A percentile compares a stretch with the other conserved stretches of the same genome.
Conservation (phyloP, 2,113 vertebrate genomes). For the Stegostoma tigrinum region DNA sequence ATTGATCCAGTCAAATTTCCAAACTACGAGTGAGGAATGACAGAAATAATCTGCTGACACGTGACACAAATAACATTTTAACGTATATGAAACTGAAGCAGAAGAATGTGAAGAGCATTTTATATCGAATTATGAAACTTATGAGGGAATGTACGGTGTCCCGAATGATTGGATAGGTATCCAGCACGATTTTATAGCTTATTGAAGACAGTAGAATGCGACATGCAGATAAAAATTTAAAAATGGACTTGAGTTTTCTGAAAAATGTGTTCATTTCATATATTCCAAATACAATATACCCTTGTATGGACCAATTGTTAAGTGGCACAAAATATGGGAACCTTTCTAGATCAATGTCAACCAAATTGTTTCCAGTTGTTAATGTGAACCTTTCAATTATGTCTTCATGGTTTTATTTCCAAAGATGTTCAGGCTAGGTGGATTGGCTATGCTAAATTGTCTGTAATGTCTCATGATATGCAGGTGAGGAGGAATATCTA, state of each 20-base stretch:
- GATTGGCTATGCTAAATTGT: no score
- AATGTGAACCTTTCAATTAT: background rate
- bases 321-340: no score
- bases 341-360: background rate
- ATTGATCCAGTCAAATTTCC: background rate
- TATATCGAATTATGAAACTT: background rate
- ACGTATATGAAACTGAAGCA: background rate
- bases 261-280: no score
- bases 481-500: no score
- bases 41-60: background rate
- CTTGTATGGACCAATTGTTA: no score
- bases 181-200: background rate
- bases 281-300: no score
- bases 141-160: background rate
- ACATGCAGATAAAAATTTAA: background rate
- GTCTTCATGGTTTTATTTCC: background rate
- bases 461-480: no score
- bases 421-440: no score
- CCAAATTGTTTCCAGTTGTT: background rate
- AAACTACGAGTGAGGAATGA: background rate
- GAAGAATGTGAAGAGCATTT: background rate
- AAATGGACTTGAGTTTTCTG: no score
- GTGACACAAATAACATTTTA: background rate
- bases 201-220: background rate
- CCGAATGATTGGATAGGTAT: background rate